Evolutionary conservation across 37 sponge, comb jelly and placozoan species (phyloP), one percentile per base, ranked within the genome.

Genomic region (Aphrocallistes beatrix): DNA sequence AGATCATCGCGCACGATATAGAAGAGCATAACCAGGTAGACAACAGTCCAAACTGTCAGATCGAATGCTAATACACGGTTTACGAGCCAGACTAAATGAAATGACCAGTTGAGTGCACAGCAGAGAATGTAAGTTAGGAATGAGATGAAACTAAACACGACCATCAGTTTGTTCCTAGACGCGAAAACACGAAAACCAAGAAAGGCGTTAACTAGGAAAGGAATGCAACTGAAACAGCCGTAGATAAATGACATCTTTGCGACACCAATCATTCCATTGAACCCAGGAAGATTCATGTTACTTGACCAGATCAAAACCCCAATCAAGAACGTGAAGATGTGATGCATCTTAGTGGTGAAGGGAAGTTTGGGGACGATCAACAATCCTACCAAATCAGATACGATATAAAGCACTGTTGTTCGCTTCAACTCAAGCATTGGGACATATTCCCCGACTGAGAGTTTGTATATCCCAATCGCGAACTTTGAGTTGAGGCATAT

Each of bases 351-450:
- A 19, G 94, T 94, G 36, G 88, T 86, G 17, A 36, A n/a, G 38
- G 94, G 94, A 25, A 94, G 88, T 81, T 90, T 94, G 0, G 94
- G 94, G 0, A 94, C 94, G 83, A 92, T 87, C 38, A 51, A 85
- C 16, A 94, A 87, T 0, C 92, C 94, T 38, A 91, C 94, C 37
- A 85, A 37, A 51, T 94, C 94, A 38, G 94, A 92, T 21, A 81
- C 84, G 0, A 91, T 37, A 51, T 94, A 94, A 13, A 94, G 0
- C 42, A 88, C 75, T 37, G 39, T 86, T 36, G 83, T 86, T 1
- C 94, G 82, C 40, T 91, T 91, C 0, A 88, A n/a, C 28, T 90
- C 90, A 28, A 91, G 0, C 1, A 9, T 36, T 0, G 19, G 86
- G 8, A 60, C 21, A 37, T 83, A 89, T 36, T 85, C 83, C 23